Evolutionary conservation across 2,113 vertebrate species (phyloP).

Genomic region (Andinoacara biseriatus): DNA sequence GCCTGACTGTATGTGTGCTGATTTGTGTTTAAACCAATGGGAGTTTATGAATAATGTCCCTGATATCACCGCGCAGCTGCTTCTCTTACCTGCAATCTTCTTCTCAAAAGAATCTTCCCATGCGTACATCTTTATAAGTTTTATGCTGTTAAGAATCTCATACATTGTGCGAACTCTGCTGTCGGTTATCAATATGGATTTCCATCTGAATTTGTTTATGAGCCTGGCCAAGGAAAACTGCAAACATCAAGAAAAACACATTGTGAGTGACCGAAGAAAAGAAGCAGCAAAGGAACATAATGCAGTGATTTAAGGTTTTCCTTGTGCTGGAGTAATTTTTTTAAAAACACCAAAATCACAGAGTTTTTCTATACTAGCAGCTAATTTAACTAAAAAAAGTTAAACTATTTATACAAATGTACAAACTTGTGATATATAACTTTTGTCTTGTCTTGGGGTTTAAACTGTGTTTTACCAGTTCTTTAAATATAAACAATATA

Average conservation of each 20-base stretch:
- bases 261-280: neutral
- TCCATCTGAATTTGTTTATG: conserved; percentile 74
- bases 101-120: conserved; percentile 85
- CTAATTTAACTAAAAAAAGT: neutral
- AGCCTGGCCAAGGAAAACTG: conserved; percentile 79
- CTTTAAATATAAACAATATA: too few species aligned
- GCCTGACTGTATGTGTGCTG: too few species aligned
- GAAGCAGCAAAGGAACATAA: neutral
- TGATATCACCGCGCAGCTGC: neutral
- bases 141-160: conserved; percentile 85
- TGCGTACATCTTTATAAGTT: conserved; percentile 86
- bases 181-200: conserved; percentile 75
- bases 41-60: neutral
- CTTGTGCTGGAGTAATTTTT: neutral
- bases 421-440: too few species aligned
- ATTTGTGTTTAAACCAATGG: neutral
- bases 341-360: neutral
- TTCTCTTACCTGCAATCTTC: conserved; percentile 71
- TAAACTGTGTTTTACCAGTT: too few species aligned
- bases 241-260: conserved; percentile 30
- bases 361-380: neutral
- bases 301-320: too few species aligned
- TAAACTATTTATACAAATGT: neutral
- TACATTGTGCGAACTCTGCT: conserved; percentile 83
- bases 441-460: too few species aligned